Base-by-base conservation (phyloP, 2,113 vertebrate genomes). In the Heptranchias perlo region DNA sequence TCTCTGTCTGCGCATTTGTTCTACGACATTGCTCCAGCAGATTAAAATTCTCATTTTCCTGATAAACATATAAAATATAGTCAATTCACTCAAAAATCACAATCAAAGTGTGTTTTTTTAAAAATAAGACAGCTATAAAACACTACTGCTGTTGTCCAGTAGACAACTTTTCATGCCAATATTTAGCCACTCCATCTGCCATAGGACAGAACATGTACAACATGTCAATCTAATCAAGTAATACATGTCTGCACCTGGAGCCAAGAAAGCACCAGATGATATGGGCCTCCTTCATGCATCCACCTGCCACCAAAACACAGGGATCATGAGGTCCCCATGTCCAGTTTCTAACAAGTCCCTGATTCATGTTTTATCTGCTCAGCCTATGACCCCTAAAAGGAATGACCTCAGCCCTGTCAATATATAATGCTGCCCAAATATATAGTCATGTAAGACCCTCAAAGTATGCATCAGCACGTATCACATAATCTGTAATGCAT, bases 41-140 rank as follows among this genome's bases (percentile, higher is more conserved):
- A 96, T 98, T 96, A 0, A 96, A 96, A 96, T 97, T 98, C 94
- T 98, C 98, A 96, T 96, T 97, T 96, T 98, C 98, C 98, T 98
- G 96, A 96, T 97, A 69, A 69, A 69, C n/a, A 47, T 94, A 28
- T 47, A 94, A 31, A 47, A 67, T 23, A 64, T 6, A 18, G 5
- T 35, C 87, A 58, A 58, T 91, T 13, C 54, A 91, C 28, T 35
- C 28, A 91, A 58, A 91, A 58, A 11, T 91, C 87, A 58, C 25
- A 91, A 25, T 3, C 93, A 14, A 93, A 10, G 69, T 6, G 23
- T 62, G n/a, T 89, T 54, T 62, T 31, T 31, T 7, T 3, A 3
- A 6, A 78, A 78, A 49, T 52, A 54, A 54, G 13, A 13, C 23
- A 49, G 49, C 47, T 49, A 87, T 7, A 11, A 89, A 82, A 39